Base-by-base conservation (phyloP, 2,888 invertebrate genomes). In the Agrilus mali region DNA sequence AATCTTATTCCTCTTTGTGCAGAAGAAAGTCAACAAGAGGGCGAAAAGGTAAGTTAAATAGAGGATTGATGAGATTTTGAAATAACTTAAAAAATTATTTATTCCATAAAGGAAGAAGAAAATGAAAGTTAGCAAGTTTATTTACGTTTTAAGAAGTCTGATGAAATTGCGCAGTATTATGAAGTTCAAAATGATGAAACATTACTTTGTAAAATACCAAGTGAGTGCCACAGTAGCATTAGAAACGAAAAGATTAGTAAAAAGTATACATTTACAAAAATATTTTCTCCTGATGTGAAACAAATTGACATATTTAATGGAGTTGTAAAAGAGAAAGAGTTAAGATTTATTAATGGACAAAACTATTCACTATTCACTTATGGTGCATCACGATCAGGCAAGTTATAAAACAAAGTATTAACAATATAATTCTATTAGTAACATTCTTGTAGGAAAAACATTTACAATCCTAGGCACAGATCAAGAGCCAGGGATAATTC, bases 301-400 rank as follows among this genome's bases (percentile, higher is more conserved):
- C 64, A 65, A 47, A 40, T 35, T 4, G 56, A 61, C 15, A 37
- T 64, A 34, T 65, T 63, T 47, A 50, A 63, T 45, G 15, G 40
- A 15, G 50, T 58, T 14, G 54, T 65, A 8, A 61, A 60, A 47
- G 50, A 50, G 7, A 60, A 58, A 47, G 47, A 64, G 4, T 36
- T 61, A 5, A 45, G 53, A 39, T 63, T 63, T 48, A 56, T 65
- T 20, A 62, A 75, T 5, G 78, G 88, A 0, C 76, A 81, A 47
- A 86, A 80, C 63, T 80, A 81, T 43, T 80, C 86, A 0, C 68
- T 94, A 0, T 78, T 94, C 51, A 82, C 86, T 0, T 94, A 93
- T 62, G 94, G 94, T 7, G 84, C 88, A 0, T 90, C 88, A 0
- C 88, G 88, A 43, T 86, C 92, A 0, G 94, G 94, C 20, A 92